Evolutionary conservation across 2,113 vertebrate species (phyloP).

Genomic region (Indri indri): DNA sequence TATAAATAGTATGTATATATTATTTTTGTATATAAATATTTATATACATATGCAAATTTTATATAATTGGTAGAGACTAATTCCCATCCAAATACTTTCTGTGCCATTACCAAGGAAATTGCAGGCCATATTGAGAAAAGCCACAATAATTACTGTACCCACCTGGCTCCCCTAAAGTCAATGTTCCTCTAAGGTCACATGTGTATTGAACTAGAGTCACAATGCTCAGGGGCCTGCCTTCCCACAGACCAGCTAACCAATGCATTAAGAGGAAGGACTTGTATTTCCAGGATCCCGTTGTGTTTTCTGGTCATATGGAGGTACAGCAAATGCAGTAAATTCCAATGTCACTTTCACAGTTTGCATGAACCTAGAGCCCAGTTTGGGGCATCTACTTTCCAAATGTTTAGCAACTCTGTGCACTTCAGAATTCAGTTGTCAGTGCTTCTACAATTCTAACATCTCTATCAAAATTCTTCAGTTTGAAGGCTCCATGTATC

Average conservation of each 20-base stretch:
- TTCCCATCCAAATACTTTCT: not conserved
- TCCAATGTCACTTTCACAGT: not conserved
- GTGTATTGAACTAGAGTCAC: not conserved
- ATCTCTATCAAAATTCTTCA: not conserved
- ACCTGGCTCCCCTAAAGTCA: not conserved
- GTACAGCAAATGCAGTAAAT: not conserved
- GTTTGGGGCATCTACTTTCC: not conserved
- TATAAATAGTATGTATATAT: not conserved
- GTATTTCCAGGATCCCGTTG: not conserved
- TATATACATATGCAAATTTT: not conserved
- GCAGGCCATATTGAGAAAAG: not conserved
- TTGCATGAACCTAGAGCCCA: not conserved
- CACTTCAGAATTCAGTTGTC: not conserved
- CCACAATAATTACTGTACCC: rapidly evolving
- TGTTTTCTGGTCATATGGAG: not conserved
- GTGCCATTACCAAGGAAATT: not conserved
- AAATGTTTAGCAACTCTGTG: not conserved
- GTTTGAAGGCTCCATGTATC: not conserved
- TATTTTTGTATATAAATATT: rapidly evolving
- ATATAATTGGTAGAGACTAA: not conserved
- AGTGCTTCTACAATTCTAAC: not conserved
- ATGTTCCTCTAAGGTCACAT: not conserved
- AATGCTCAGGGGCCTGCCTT: not conserved
- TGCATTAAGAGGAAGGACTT: not conserved
- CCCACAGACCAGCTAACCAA: not conserved